A percentile compares a stretch with the other conserved stretches of the same genome.
These are phyloP conservation scores for Araneus ventricosus DNA, from an alignment of 1,140 invertebrate species.

Conservation along the genomic window DNA sequence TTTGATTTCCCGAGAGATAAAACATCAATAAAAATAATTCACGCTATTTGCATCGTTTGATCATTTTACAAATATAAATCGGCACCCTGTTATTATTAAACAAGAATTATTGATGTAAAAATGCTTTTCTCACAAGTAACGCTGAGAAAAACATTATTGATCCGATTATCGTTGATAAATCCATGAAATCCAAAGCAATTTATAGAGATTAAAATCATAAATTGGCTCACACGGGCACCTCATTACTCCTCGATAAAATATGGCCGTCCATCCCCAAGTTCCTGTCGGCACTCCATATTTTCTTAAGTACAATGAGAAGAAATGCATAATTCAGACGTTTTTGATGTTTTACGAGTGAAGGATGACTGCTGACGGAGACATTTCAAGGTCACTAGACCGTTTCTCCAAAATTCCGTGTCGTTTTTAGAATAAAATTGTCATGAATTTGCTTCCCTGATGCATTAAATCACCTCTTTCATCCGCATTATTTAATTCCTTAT, in stretches of 20 bases:
- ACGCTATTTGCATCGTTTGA: background rate
- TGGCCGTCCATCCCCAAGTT: background rate
- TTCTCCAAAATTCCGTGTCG: background rate
- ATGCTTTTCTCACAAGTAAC: slow-evolving; percentile 29
- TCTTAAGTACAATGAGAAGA: slow-evolving; percentile 19
- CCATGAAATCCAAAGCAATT: background rate
- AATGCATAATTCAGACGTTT: background rate
- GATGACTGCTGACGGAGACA: background rate
- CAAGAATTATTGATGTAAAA: background rate
- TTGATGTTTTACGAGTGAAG: background rate
- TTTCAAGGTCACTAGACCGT: background rate
- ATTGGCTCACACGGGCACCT: background rate
- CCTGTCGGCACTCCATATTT: background rate
- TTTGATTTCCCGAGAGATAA: background rate
- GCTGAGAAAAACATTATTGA: background rate
- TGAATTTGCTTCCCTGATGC: background rate
- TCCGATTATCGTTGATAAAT: slow-evolving; percentile 12
- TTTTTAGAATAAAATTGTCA: background rate
- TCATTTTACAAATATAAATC: background rate
- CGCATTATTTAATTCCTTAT: background rate
- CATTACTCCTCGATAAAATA: background rate
- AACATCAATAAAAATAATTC: background rate
- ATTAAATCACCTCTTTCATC: too few species aligned
- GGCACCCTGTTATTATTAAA: background rate
- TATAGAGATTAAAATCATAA: background rate